Evolutionary conservation across 2,113 vertebrate species (phyloP), one percentile per base, ranked within the genome.

Genomic region (Bubo blakistoni): DNA sequence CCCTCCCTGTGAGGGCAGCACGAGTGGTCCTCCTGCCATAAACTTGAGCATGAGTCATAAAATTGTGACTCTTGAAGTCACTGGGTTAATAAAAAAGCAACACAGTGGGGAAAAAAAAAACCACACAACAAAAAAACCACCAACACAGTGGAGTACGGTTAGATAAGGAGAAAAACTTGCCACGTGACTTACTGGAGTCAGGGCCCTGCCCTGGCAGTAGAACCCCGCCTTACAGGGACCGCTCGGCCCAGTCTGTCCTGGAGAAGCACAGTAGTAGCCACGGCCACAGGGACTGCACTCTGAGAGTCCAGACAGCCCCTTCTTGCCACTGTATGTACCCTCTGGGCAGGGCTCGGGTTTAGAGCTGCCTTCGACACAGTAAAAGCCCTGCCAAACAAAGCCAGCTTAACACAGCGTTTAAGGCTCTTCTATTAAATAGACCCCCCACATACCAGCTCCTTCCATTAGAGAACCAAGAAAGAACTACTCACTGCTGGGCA

Each of bases 171-270:
- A 29, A 86, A 40, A 89, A 69, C 22, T n/a, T 51, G 1, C 20
- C 21, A 7, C 1, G 2, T 69, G 26, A 95, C 98, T 89, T 98
- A 99, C 99, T 20, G 98, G 96, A 88, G 97, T 98, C 11, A 88
- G 93, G 42, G 99, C 98, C 94, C 98, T 96, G 52, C 96, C 97
- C 96, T 97, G 97, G 94, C 99, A 99, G 97, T 98, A 99, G 97
- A 98, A 99, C 13, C 99, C 98, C 89, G 98, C 98, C 71, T 95
- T 71, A 93, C 99, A 99, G 85, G 87, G 96, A 46, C 99, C 99
- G 44, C 98, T 98, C 6, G 98, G 97, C 52, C 96, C 95, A 20
- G 81, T 93, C 62, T 98, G 98, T 18, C 98, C 99, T 55, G 98
- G 96, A 36, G 96, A 96, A 24, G 92, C 95, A 93, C 99, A 99